Base-by-base conservation (phyloP, 2,888 invertebrate species). In the Meta bourneti region DNA sequence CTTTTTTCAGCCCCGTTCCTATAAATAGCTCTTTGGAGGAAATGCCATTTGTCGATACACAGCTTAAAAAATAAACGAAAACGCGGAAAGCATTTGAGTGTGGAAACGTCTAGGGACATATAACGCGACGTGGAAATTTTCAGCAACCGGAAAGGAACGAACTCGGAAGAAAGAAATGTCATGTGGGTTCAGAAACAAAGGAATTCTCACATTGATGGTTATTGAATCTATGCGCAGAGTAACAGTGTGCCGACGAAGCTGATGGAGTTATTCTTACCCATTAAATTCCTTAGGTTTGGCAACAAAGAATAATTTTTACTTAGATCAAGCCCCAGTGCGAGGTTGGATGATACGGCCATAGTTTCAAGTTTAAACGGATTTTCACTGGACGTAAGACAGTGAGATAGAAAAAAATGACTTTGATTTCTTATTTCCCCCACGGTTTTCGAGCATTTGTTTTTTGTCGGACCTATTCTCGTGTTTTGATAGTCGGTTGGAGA, bases 1-100 rank as follows among this genome's bases (percentile, higher is more conserved):
- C 11, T 5, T 61, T 34, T 51, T 81, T 82, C 51, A 9, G 20
- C 72, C 52, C 49, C 51, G 71, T 82, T 82, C 72, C 82, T 82
- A 82, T 82, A 82, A 82, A 82, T 82, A 82, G 82, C 82, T n/a
- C 8, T 81, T 16, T 9, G 49, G 13, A 81, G n/a, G 81, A 34
- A 49, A 48, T 81, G 81, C 70, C 81, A 81, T 81, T 81, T 81
- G 48, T 70, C 81, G 81, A 83, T 83, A 83, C 11, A 83, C 72
- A 83, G 34, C 72, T 72, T 82, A 20, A 52, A 74, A 84, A 84
- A 48, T 20, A 51, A 75, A 34, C n/a, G 84, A 54, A 48, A 74
- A 75, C 61, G 54, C 52, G 61, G 74, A 52, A 78, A 52, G 9
- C 48, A 51, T 11, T 49, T 74, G n/a, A 19, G 19, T 16, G 54